Evolutionary conservation across 2,888 invertebrate species (phyloP).

Genomic region (Ptilodon capucinus): DNA sequence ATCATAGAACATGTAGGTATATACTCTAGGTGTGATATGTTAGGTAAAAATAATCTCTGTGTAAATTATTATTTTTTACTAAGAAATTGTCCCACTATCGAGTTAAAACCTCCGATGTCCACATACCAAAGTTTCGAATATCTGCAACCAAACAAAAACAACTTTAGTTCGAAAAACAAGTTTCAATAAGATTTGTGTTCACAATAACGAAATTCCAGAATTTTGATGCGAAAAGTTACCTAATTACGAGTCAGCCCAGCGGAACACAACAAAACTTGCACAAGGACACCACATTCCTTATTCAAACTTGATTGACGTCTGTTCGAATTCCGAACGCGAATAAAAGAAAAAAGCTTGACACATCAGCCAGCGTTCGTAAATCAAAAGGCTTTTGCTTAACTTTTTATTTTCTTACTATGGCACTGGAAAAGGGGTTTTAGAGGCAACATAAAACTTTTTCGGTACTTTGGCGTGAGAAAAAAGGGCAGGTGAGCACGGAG

Average conservation of each 20-base stretch:
- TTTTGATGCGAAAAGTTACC: slow-evolving; percentile 19
- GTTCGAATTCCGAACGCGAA: slow-evolving; percentile 44
- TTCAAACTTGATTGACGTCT: slow-evolving; percentile 54
- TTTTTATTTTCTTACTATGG: slow-evolving; percentile 33
- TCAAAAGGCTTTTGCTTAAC: slow-evolving; percentile 41
- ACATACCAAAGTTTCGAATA: neutral
- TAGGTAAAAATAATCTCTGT: neutral
- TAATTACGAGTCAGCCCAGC: slow-evolving; percentile 29
- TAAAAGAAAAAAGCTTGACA: slow-evolving; percentile 44
- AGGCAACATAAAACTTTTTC: slow-evolving; percentile 34
- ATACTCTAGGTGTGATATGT: too few species aligned
- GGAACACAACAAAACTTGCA: slow-evolving; percentile 32
- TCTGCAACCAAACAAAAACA: neutral
- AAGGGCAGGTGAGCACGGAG: slow-evolving; percentile 67
- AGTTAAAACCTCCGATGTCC: too few species aligned
- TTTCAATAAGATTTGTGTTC: neutral
- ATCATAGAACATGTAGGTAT: too few species aligned
- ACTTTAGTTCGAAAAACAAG: neutral
- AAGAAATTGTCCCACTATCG: too few species aligned
- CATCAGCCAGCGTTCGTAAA: slow-evolving; percentile 43
- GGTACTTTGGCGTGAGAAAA: slow-evolving; percentile 74
- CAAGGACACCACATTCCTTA: slow-evolving; percentile 34
- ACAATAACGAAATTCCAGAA: slow-evolving; percentile 21
- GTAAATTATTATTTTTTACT: neutral
- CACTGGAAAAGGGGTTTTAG: slow-evolving; percentile 37